Percentiles rank a stretch among this genome's conserved stretches.
Evolutionary conservation across 2,888 invertebrate species (phyloP).

Genomic region (Platycheirus rosarum): DNA sequence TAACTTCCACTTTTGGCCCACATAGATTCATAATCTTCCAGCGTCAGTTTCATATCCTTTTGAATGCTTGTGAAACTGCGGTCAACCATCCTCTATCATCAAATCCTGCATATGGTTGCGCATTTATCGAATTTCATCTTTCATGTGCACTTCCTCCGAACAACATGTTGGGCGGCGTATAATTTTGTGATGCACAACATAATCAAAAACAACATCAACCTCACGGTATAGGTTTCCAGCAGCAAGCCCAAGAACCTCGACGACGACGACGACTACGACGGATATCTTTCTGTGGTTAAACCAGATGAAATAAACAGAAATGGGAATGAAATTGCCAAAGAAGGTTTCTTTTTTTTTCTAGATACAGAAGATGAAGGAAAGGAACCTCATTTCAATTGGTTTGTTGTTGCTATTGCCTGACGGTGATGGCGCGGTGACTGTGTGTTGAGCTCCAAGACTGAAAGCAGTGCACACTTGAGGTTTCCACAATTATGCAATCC

Average conservation of each 20-base stretch:
- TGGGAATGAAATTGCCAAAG: constrained; percentile 17
- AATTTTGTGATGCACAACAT: constrained; percentile 31
- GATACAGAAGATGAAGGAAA: constrained; percentile 2
- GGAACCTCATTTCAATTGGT: constrained; percentile 34
- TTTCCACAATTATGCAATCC: constrained; percentile 69
- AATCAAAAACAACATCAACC: constrained; percentile 32
- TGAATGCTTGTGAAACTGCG: constrained; percentile 24
- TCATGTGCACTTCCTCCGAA: constrained; percentile 56
- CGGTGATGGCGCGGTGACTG: neutral
- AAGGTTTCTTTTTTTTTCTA: neutral
- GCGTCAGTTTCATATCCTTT: constrained; percentile 48
- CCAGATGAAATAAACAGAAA: constrained; percentile 30
- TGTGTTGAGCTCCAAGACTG: constrained; percentile 10
- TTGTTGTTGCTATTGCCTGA: constrained; percentile 21
- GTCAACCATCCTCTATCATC: constrained; percentile 40
- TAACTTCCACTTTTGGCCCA: constrained; percentile 29
- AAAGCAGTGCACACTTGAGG: constrained; percentile 59
- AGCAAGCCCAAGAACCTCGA: constrained; percentile 32
- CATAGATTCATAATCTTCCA: constrained; percentile 32
- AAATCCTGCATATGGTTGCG: neutral
- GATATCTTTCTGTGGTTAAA: constrained; percentile 46
- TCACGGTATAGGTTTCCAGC: constrained; percentile 35
- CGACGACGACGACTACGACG: constrained; percentile 10
- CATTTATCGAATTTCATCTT: constrained; percentile 57
- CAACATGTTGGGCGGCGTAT: constrained; percentile 50